Evolutionary conservation across 2,113 vertebrate genomes (phyloP).

Genomic region (Nettapus auritus): DNA sequence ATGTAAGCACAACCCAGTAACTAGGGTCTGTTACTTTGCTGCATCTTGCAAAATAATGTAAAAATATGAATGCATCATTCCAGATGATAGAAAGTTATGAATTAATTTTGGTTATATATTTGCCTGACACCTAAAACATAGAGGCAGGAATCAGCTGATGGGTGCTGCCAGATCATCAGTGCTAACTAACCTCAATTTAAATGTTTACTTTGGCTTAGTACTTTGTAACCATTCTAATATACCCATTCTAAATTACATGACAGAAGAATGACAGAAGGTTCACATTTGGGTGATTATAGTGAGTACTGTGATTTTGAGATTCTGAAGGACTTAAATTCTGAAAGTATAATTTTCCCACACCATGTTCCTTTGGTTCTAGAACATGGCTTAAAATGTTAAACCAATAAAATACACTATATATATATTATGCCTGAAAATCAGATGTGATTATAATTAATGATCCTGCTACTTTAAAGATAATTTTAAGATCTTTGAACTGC

Average conservation of each 20-base stretch:
- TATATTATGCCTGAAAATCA: constrained; percentile 46
- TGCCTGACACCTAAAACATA: background rate
- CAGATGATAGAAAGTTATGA: background rate
- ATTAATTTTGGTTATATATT: background rate
- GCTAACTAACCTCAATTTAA: background rate
- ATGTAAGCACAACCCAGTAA: background rate
- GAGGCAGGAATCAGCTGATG: background rate
- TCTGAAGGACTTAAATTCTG: background rate
- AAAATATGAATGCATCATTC: background rate
- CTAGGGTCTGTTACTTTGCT: background rate
- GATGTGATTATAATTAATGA: constrained; percentile 60
- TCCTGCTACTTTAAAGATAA: constrained; percentile 7
- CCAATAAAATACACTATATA: constrained; percentile 1
- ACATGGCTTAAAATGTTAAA: background rate
- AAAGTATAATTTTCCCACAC: background rate
- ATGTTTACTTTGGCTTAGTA: background rate
- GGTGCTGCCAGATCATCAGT: background rate
- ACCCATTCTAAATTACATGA: background rate
- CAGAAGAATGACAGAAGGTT: background rate
- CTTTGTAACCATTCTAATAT: background rate
- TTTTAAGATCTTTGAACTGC: constrained; percentile 59
- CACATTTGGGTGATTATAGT: background rate
- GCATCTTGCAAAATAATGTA: background rate
- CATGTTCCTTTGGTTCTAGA: constrained; percentile 28
- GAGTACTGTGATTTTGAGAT: background rate